A percentile compares a stretch with the other conserved stretches of the same genome.
Conservation (phyloP, 2,888 invertebrate genomes). For the Chorisops tibialis region DNA sequence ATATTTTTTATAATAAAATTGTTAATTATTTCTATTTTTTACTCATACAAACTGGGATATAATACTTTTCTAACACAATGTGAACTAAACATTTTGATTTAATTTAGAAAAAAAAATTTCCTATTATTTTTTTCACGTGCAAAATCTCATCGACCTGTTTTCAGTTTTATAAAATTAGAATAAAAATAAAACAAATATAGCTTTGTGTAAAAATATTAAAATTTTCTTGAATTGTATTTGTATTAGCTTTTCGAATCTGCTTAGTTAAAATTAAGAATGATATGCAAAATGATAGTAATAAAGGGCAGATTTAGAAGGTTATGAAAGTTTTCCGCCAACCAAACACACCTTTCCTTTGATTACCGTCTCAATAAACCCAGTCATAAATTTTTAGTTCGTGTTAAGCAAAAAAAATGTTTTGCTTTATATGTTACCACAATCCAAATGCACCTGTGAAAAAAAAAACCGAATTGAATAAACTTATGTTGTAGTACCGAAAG, state of each 20-base stretch:
- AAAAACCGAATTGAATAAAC: neutral
- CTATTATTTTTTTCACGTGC: neutral
- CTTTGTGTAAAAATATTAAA: neutral
- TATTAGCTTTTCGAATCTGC: too few species aligned
- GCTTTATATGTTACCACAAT: too few species aligned
- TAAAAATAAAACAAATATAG: neutral
- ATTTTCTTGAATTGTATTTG: too few species aligned
- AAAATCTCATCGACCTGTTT: neutral
- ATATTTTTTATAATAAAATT: neutral
- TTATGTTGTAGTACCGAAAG: neutral
- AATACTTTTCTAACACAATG: constrained; percentile 14
- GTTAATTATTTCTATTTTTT: neutral
- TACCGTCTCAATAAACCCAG: neutral
- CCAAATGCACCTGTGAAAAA: neutral
- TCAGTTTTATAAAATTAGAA: neutral
- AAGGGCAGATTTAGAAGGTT: too few species aligned
- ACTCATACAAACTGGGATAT: constrained; percentile 33
- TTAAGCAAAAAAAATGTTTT: too few species aligned
- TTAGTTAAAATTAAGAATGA: too few species aligned
- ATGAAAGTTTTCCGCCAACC: too few species aligned
- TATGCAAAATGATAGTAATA: too few species aligned
- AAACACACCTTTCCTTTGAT: neutral
- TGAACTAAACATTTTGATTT: neutral
- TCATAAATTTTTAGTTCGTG: too few species aligned
- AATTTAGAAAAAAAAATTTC: neutral